A percentile compares a stretch with the other conserved stretches of the same genome.
Evolutionary conservation across 2,888 invertebrate genomes (phyloP).

Genomic region (Pristionchus mayeri): DNA sequence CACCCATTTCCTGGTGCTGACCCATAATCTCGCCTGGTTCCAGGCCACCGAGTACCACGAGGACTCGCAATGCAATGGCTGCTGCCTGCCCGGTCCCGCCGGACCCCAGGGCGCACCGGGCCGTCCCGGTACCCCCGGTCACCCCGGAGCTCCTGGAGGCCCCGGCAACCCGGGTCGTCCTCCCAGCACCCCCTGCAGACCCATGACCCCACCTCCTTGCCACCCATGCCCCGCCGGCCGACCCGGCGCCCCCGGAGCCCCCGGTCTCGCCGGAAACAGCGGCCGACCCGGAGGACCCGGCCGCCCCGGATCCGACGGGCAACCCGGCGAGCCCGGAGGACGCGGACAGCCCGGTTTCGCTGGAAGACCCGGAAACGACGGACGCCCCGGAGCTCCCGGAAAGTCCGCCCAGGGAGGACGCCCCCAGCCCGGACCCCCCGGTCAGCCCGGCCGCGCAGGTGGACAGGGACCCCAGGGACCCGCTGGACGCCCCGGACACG

Average conservation of each 20-base stretch:
- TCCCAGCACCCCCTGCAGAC: constrained; percentile 4
- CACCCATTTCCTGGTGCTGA: not conserved
- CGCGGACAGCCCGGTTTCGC: not conserved
- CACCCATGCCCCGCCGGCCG: constrained; percentile 42
- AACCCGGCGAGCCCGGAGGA: constrained; percentile 47
- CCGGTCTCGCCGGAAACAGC: constrained; percentile 23
- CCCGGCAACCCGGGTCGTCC: constrained; percentile 49
- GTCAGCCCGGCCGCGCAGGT: not conserved
- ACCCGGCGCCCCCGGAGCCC: constrained; percentile 41
- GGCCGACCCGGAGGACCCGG: constrained; percentile 47
- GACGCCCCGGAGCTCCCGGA: constrained; percentile 44
- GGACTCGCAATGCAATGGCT: constrained; percentile 51
- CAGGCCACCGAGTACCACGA: constrained; percentile 45
- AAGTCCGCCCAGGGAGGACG: constrained; percentile 6
- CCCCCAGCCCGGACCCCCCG: constrained; percentile 34
- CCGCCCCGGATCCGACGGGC: constrained; percentile 32
- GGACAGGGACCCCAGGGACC: not conserved
- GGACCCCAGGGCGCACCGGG: constrained; percentile 55
- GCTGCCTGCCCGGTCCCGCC: constrained; percentile 57
- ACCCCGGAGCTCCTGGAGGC: constrained; percentile 50
- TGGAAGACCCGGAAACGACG: constrained; percentile 47
- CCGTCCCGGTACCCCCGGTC: constrained; percentile 54
- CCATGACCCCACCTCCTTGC: constrained; percentile 41
- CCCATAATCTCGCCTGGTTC: not conserved
- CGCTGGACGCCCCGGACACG: constrained; percentile 45